A percentile compares a stretch with the other conserved stretches of the same genome.
These are phyloP conservation scores for Capitella teleta DNA, from an alignment of 1,140 invertebrate genomes.

Conservation along the genomic window DNA sequence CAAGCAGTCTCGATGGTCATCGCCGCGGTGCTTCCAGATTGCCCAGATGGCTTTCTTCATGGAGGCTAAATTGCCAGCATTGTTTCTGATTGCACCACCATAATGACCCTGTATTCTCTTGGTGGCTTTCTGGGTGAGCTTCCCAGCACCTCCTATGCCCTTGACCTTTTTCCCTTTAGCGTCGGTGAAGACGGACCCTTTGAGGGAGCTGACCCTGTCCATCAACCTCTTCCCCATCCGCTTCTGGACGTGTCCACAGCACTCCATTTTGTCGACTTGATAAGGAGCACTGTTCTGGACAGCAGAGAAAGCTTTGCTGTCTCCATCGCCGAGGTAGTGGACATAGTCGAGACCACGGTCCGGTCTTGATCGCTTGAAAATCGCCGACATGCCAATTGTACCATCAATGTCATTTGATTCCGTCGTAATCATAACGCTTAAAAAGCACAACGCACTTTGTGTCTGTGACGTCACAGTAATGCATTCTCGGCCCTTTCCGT, in stretches of 20 bases:
- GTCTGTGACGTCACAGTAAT: no score
- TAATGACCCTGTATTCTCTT: constrained; percentile 2
- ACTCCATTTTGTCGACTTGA: constrained; percentile 1
- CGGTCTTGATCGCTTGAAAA: no score
- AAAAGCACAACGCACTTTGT: no score
- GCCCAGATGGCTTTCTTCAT: constrained; percentile 2
- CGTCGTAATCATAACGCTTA: no score
- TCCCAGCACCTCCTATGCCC: constrained; percentile 1
- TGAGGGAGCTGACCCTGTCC: not conserved
- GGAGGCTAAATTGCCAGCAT: not conserved
- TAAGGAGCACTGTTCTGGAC: not conserved
- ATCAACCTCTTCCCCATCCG: not conserved
- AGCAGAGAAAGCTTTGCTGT: not conserved
- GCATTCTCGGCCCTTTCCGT: no score
- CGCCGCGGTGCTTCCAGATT: constrained; percentile 1
- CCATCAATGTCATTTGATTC: no score
- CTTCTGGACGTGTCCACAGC: constrained; percentile 2
- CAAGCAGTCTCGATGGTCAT: not conserved
- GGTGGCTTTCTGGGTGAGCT: constrained; percentile 1
- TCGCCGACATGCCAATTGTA: no score
- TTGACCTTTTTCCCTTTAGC: not conserved
- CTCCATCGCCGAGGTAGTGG: constrained; percentile 1
- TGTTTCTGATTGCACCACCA: constrained; percentile 2
- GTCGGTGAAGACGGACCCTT: not conserved
- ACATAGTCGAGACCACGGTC: no score